phyloP scores from a whole-genome alignment of 2,797 vertebrate genomes.

The Rhabdomys pumilio region DNA sequence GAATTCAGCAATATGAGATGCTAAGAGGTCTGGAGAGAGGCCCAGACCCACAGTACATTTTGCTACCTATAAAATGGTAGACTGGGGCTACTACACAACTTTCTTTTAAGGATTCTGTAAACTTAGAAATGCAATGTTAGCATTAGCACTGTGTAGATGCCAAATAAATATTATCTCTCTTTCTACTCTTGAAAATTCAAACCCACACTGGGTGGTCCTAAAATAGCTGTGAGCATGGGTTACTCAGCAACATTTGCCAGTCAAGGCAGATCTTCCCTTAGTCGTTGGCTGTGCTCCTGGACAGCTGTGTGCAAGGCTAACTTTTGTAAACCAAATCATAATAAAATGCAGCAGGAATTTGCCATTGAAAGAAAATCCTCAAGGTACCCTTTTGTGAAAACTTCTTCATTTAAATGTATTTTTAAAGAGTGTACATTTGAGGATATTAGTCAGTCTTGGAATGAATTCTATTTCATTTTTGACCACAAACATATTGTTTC shows the following conservation, averaged over 20 bases:
- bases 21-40: background rate
- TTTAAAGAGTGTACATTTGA: background rate
- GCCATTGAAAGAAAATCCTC: slow-evolving; percentile 59
- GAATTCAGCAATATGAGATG: background rate
- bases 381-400: slow-evolving; percentile 44
- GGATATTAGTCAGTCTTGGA: background rate
- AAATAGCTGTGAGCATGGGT: slow-evolving; percentile 68
- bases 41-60: background rate
- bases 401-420: slow-evolving; percentile 33
- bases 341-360: slow-evolving; percentile 56
- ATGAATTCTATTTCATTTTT: slow-evolving; percentile 49
- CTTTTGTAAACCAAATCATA: slow-evolving; percentile 62
- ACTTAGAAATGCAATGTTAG: slow-evolving; percentile 43
- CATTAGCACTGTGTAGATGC: background rate
- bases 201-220: slow-evolving; percentile 75
- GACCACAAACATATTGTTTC: background rate
- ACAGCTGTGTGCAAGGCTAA: slow-evolving; percentile 74
- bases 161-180: slow-evolving; percentile 71
- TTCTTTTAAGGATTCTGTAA: slow-evolving; percentile 33
- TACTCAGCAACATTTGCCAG: slow-evolving; percentile 76
- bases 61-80: background rate
- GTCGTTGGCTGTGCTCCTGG: slow-evolving; percentile 60
- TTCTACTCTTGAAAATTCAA: slow-evolving; percentile 59
- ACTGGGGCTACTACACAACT: background rate
- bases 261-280: slow-evolving; percentile 65